Evolutionary conservation across 1,140 invertebrate genomes (phyloP).

Genomic region (Dreissena polymorpha): DNA sequence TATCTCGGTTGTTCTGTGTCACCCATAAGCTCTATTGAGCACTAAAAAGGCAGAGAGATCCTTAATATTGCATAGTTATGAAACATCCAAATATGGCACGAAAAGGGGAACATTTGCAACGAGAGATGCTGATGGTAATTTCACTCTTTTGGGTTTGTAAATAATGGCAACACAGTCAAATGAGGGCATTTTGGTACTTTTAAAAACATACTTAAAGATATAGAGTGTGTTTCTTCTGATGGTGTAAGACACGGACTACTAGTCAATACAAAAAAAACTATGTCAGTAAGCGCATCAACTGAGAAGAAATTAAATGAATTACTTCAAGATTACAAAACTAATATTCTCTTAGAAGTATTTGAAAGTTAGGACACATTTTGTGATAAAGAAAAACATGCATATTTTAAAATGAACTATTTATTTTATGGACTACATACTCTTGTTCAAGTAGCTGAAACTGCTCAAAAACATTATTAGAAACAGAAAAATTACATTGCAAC

Average conservation of each 20-base stretch:
- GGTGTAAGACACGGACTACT: neutral
- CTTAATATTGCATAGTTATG: too few species aligned
- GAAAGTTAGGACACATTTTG: constrained; percentile 13
- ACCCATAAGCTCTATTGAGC: too few species aligned
- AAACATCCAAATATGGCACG: too few species aligned
- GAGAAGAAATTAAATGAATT: constrained; percentile 44
- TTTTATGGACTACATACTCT: constrained; percentile 52
- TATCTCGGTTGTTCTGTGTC: too few species aligned
- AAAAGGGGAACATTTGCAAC: too few species aligned
- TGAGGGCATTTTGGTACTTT: too few species aligned
- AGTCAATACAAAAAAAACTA: constrained; percentile 33
- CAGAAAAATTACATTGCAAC: constrained; percentile 18
- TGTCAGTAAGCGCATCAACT: constrained; percentile 47
- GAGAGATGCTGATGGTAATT: too few species aligned
- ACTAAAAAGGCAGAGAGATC: too few species aligned
- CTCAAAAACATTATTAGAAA: constrained; percentile 22
- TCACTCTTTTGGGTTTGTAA: too few species aligned
- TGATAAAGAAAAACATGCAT: neutral
- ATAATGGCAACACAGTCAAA: too few species aligned
- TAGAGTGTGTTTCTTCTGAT: too few species aligned
- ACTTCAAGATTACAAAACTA: constrained; percentile 41
- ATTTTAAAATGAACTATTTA: constrained; percentile 17
- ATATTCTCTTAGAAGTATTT: constrained; percentile 9
- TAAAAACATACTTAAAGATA: too few species aligned
- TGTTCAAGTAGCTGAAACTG: constrained; percentile 46